Evolutionary conservation across 2,113 vertebrate species (phyloP).

Genomic region (Petrocephalus zakoni): DNA sequence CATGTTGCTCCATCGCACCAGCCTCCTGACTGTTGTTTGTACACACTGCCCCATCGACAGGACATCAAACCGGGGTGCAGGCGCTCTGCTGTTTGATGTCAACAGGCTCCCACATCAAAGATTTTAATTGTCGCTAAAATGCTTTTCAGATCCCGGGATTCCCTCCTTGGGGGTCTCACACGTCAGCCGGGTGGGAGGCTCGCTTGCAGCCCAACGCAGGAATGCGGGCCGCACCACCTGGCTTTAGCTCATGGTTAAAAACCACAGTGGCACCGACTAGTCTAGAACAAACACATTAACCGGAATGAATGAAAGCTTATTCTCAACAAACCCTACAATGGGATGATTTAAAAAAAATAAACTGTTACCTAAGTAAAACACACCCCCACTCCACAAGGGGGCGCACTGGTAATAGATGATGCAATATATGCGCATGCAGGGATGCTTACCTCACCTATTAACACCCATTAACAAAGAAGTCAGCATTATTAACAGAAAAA

Average conservation of each 20-base stretch:
- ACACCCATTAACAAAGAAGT: not conserved
- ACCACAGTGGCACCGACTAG: not conserved
- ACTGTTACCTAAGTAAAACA: not conserved
- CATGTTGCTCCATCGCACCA: not conserved
- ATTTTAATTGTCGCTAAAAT: conserved; percentile 69
- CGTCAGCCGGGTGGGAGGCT: not conserved
- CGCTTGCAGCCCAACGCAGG: not conserved
- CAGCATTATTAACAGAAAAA: not conserved
- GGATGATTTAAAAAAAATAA: not conserved
- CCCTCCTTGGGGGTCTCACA: conserved; percentile 48
- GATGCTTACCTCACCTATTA: conserved; percentile 6
- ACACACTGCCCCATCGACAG: conserved; percentile 54
- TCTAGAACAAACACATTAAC: not conserved
- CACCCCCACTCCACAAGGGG: not conserved
- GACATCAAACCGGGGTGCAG: conserved; percentile 51
- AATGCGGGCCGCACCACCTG: not conserved
- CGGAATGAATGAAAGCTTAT: not conserved
- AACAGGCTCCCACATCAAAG: conserved; percentile 66
- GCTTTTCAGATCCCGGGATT: conserved; percentile 60
- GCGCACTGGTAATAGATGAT: not conserved
- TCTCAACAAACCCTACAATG: not conserved
- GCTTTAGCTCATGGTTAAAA: not conserved
- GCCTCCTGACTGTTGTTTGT: conserved; percentile 38
- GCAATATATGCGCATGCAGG: not conserved
- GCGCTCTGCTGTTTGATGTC: conserved; percentile 60